Conservation (phyloP, 1,140 invertebrate species). For the Sitophilus oryzae region DNA sequence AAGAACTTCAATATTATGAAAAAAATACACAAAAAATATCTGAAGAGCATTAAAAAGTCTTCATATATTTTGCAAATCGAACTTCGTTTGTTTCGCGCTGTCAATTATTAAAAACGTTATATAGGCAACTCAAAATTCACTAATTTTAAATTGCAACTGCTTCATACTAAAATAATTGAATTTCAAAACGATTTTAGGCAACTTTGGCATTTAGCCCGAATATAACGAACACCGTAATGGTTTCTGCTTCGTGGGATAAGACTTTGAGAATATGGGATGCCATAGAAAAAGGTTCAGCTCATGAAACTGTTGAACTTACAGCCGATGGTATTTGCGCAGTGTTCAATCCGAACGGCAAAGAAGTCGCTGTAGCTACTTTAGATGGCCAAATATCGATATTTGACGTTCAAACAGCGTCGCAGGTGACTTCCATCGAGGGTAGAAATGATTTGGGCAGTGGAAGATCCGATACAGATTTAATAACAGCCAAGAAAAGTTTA, state of each 20-base stretch:
- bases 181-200: slow-evolving; percentile 24
- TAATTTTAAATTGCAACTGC: too few relatives aligned
- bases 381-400: slow-evolving; percentile 87
- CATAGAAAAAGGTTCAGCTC: slow-evolving; percentile 71
- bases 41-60: too few relatives aligned
- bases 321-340: slow-evolving; percentile 79
- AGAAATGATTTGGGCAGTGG: slow-evolving; percentile 81
- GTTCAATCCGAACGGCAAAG: slow-evolving; percentile 82
- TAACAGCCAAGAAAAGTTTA: slow-evolving; percentile 80
- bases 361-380: slow-evolving; percentile 86
- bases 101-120: too few relatives aligned
- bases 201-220: slow-evolving; percentile 71
- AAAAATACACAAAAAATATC: too few relatives aligned
- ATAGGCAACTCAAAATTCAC: too few relatives aligned
- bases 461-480: slow-evolving; percentile 73
- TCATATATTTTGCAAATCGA: too few relatives aligned
- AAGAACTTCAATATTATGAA: too few relatives aligned
- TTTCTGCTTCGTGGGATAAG: slow-evolving; percentile 91
- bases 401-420: slow-evolving; percentile 61
- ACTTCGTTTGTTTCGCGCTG: too few relatives aligned
- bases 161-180: not conserved
- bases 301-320: slow-evolving; percentile 73
- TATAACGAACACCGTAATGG: slow-evolving; percentile 65
- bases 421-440: slow-evolving; percentile 79
- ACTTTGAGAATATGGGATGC: slow-evolving; percentile 89